A percentile compares a stretch with the other conserved stretches of the same genome.
Evolutionary conservation across 2,888 invertebrate genomes (phyloP).

Genomic region (Parthenolecanium corni): DNA sequence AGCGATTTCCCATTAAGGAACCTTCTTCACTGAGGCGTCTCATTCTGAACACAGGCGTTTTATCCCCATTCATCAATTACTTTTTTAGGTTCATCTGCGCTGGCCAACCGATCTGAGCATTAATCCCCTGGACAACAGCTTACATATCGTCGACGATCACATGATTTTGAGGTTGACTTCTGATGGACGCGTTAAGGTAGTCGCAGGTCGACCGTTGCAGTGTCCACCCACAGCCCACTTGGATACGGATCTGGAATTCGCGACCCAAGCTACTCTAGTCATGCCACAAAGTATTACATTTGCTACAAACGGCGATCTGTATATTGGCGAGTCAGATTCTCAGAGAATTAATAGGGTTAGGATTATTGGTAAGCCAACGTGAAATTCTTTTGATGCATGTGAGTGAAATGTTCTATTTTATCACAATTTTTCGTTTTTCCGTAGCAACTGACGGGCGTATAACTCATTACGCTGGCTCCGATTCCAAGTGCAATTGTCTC

Average conservation of each 20-base stretch:
- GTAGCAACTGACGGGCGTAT: conserved; percentile 78
- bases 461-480: conserved; percentile 83
- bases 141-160: conserved; percentile 93
- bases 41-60: no score
- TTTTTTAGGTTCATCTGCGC: conserved; percentile 64
- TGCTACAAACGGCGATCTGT: conserved; percentile 80
- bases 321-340: conserved; percentile 90
- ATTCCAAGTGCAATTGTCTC: conserved; percentile 84
- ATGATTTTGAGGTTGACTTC: conserved; percentile 86
- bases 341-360: conserved; percentile 85
- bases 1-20: no score
- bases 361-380: conserved; percentile 49
- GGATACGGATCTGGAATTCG: conserved; percentile 60
- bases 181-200: conserved; percentile 80
- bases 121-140: conserved; percentile 83
- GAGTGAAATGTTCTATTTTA: not conserved
- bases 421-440: not conserved
- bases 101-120: conserved; percentile 95
- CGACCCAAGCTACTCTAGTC: conserved; percentile 78
- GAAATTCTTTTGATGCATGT: not conserved
- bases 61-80: no score
- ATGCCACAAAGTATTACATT: conserved; percentile 93
- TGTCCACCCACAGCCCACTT: conserved; percentile 64
- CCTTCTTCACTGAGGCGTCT: no score
- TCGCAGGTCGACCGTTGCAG: conserved; percentile 85